Base-by-base conservation (phyloP, 2,888 invertebrate species). In the Caradrina clavipalpis region DNA sequence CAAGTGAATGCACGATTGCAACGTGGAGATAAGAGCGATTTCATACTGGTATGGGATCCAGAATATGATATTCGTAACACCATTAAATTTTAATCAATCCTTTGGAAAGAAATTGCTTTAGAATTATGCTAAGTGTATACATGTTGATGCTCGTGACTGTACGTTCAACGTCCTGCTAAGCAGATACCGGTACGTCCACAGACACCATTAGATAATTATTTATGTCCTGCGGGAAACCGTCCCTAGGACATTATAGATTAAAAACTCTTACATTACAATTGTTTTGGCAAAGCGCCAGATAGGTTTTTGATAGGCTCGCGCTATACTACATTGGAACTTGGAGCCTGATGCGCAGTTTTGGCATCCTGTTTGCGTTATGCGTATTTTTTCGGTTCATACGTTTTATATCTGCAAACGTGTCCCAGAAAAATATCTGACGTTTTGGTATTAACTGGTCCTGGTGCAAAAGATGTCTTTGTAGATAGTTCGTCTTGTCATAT, bases 281-380 rank as follows among this genome's bases (percentile, higher is more conserved):
- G 59, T 55, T 76, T 51, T 76, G 69, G 73, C 49, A 11, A 17
- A n/a, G 35, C 50, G 35, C 76, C 70, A 50, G 21, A 69, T 76
- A 60, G 21, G 50, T 69, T 76, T 35, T 60, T 3, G n/a, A 69
- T 60, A 69, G 61, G 61, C 35, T 69, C 55, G 26, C 50, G 56
- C 26, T 56, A 58, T 15, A 22, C 17, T 11, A 31, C 54, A 55
- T 62, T 72, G n/a, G 5, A 17, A 45, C 17, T 45, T 45, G 17
- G 17, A 45, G 39, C n/a, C 1, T 55, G 45, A 39, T 50, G 45
- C 76, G n/a, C 45, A 55, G 22, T 50, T 35, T 55, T 39, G 54
- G 39, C n/a, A 53, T 49, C 22, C 31, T 49, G 53, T 31, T 2
- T 57, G 26, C 47, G 39, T 47, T 49, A 21, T 21, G 15, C 15